Evolutionary conservation across 1,140 invertebrate species (phyloP), one percentile per base, ranked within the genome.

Genomic region (Acromyrmex heyeri): DNA sequence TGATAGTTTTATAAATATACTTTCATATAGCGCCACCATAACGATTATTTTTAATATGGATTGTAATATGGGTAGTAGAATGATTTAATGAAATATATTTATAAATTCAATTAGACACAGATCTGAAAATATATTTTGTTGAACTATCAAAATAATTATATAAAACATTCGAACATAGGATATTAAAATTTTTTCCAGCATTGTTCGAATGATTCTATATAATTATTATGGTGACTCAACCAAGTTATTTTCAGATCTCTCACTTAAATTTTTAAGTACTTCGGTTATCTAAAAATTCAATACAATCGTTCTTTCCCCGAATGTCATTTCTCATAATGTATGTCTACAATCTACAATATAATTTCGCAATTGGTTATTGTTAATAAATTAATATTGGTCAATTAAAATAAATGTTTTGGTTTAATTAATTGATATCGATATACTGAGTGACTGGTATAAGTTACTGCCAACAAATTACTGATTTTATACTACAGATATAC

Each of bases 331-430:
- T 48, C 38, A 6, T 73, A 34, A 57, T 10, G 34, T 44, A 14
- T 21, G 5, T 34, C 30, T 6, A 34, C 30, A 34, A n/a, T 34
- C 7, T 18, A 1, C 18, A 57, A 48, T 44, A n/a, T n/a, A 30
- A 1, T 8, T 27, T n/a, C 61, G 44, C 27, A 8, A n/a, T 69
- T 70, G 6, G 6, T 27, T 50, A 21, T 27, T 27, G 21, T 70
- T 70, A 18, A 16, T 44, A 34, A 27, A 67, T 77, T 77, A 61
- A n/a, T 12, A 27, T 21, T 48, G 24, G 8, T 82, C 24, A 82
- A 72, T 72, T 72, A 34, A 72, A 44, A 44, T 44, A 12, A 44
- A 44, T 8, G 1, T 82, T n/a, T 18, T n/a, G 34, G 6, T 72
- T 34, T 55, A 79, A 8, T 70, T 59, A 50, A 53, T 53, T 53